Conservation (phyloP, 2,113 vertebrate species). For the Brevimyrus niger region DNA sequence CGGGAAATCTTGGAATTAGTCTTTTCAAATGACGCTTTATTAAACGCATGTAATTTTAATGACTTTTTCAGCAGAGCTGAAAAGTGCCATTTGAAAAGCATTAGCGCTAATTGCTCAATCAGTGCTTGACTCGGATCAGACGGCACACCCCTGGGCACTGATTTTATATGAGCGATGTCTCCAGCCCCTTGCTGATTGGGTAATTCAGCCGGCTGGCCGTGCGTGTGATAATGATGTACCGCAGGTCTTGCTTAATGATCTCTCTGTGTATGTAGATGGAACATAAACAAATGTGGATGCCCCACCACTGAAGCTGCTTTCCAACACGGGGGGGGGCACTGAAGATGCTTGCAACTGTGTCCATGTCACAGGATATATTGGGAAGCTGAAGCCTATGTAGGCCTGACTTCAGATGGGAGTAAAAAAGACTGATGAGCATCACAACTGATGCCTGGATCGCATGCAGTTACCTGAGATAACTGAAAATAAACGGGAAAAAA, state of each 20-base stretch:
- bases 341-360: neutral
- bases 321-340: neutral
- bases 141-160: neutral
- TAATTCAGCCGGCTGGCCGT: neutral
- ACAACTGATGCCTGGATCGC: neutral
- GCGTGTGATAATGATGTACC: neutral
- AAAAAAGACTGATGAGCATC: neutral
- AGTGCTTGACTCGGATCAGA: neutral
- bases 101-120: constrained; percentile 14
- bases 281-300: neutral
- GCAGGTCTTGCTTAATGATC: neutral
- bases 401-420: neutral
- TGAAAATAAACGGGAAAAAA: neutral
- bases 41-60: constrained; percentile 22
- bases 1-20: constrained; percentile 15
- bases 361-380: neutral
- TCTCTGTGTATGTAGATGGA: neutral
- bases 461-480: neutral
- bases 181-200: neutral
- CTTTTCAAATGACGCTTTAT: constrained; percentile 4
- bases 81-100: constrained; percentile 20
- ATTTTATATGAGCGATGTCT: neutral
- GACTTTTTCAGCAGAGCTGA: constrained; percentile 21
- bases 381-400: neutral
- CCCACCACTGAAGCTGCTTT: neutral